phyloP scores from a whole-genome alignment of 1,140 invertebrate genomes.

The Aricia agestis region DNA sequence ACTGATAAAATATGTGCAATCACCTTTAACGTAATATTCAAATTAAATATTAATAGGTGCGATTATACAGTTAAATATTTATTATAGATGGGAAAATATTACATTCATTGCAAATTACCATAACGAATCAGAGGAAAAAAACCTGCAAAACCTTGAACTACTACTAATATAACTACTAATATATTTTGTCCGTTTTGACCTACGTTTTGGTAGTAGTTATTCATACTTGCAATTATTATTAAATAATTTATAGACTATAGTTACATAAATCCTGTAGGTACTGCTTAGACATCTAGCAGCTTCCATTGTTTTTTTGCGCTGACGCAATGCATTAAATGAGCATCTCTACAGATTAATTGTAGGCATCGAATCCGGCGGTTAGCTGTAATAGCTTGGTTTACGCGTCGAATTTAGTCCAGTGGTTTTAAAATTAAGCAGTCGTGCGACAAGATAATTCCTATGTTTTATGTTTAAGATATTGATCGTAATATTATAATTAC shows the following conservation, averaged over 20 bases:
- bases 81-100: neutral
- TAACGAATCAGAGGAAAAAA: neutral
- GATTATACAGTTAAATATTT: too few relatives aligned
- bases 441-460: neutral
- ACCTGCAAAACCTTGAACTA: neutral
- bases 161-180: too few relatives aligned
- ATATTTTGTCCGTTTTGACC: too few relatives aligned
- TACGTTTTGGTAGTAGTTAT: too few relatives aligned
- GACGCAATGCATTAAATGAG: too few relatives aligned
- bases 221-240: too few relatives aligned
- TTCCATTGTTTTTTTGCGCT: too few relatives aligned
- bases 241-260: too few relatives aligned
- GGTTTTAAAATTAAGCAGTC: slow-evolving; percentile 21
- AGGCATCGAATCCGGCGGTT: slow-evolving; percentile 45
- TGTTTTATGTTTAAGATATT: neutral
- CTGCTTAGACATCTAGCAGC: too few relatives aligned
- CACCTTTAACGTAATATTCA: neutral
- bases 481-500: neutral
- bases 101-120: neutral
- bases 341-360: slow-evolving; percentile 59
- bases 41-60: neutral
- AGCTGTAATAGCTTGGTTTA: slow-evolving; percentile 54
- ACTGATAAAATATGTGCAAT: too few relatives aligned
- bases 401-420: slow-evolving; percentile 44
- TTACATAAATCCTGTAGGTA: neutral